Evolutionary conservation across 2,113 vertebrate genomes (phyloP), one percentile per base, ranked within the genome.

Genomic region (Channa argus): DNA sequence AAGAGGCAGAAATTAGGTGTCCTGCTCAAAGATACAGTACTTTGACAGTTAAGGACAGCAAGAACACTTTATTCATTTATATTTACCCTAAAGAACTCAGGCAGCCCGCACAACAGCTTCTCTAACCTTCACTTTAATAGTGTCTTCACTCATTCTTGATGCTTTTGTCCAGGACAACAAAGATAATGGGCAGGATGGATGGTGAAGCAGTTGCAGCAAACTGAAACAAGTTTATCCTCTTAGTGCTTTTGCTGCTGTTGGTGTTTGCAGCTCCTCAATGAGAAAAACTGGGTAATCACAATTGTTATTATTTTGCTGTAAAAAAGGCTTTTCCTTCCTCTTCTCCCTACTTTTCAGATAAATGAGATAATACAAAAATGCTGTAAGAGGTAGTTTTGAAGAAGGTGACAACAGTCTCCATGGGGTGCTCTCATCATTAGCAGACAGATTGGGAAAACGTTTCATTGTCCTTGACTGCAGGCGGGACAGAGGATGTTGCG

Each of bases 381-480:
- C 24, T 36, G 34, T 52, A 56, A 60, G 50, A 82, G 83, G 71
- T 71, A 82, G 80, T 87, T 90, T 80, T 8, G 13, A 60, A 76
- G 81, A 63, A 67, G 75, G 83, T 67, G 80, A 85, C 71, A 52
- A 46, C 56, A 15, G 52, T 66, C 74, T 86, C 87, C 72, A 12
- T 45, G 71, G 86, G 88, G 83, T 87, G 70, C 62, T 47, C 61
- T 84, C 81, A 63, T 76, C 82, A 71, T 63, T 70, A 74, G 67
- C 58, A 87, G 80, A 92, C 81, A 78, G 68, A 91, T 79, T 85
- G 78, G 65, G 71, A 80, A 85, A 87, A 71, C 2, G 58, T 79
- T 74, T 90, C 77, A 71, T 80, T 87, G 90, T 88, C 88, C 88
- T 92, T 93, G 91, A 82, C 86, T 89, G 74, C 74, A 80, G 85